Evolutionary conservation across 2,888 invertebrate species (phyloP), one percentile per base, ranked within the genome.

Genomic region (Apotomis turbidana): DNA sequence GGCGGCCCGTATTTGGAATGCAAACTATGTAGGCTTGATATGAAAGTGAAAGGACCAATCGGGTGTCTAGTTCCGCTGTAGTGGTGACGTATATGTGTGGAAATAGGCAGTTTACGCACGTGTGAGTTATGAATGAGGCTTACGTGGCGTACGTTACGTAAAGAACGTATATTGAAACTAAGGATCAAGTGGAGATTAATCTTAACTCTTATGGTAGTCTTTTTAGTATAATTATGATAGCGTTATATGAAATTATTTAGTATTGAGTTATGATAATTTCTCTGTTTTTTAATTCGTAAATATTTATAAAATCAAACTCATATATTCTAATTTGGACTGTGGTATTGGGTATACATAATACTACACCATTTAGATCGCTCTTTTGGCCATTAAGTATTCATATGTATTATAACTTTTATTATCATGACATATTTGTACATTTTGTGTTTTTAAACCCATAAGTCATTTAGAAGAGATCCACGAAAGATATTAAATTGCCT

Each of bases 31-130:
- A 91, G 90, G 93, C 88, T 89, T 84, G 79, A 83, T 86, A 79
- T 79, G 89, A 90, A 87, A 92, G 91, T 87, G 91, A 92, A 91
- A 92, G 90, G 83, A 78, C 92, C 90, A 93, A 93, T 92, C 79
- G 87, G 80, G 78, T 73, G 79, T 80, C 80, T 78, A 75, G 77
- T 76, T 77, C 78, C 75, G 74, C 70, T 81, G 89, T 87, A 82
- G 83, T 85, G 74, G 88, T 85, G 82, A 76, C 83, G 79, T 85
- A 82, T 82, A 78, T 81, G 82, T 81, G 76, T 81, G 77, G 78
- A 78, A 75, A 78, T 77, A 77, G 76, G 72, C 61, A 44, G 51
- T 15, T 68, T 63, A 52, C 70, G 76, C 76, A 74, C 79, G 83
- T 79, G 83, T 81, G 79, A 51, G 84, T 79, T 80, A 79, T 87